A percentile compares a stretch with the other conserved stretches of the same genome.
Evolutionary conservation across 2,888 invertebrate genomes (phyloP).

Genomic region (Thysanoteuthis rhombus): DNA sequence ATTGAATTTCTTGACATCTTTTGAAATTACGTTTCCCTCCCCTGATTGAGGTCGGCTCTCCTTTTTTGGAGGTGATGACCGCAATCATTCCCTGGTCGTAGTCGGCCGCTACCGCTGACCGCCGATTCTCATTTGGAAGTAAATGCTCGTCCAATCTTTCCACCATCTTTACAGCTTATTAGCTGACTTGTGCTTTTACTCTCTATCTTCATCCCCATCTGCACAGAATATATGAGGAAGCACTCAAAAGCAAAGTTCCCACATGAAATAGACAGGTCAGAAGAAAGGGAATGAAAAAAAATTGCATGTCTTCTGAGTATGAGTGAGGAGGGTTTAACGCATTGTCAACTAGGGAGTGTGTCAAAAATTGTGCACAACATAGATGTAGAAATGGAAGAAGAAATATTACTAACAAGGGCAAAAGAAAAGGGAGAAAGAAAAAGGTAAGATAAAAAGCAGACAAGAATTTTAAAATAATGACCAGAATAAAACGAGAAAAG

Average conservation of each 20-base stretch:
- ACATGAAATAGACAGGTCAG: conserved; percentile 12
- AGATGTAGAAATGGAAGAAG: neutral
- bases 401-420: neutral
- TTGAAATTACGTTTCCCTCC: neutral
- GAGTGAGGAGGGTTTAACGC: neutral
- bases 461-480: neutral
- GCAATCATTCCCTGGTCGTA: conserved; percentile 12
- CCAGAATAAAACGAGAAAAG: neutral
- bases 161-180: neutral
- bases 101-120: neutral
- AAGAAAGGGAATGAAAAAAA: neutral
- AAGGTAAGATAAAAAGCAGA: neutral
- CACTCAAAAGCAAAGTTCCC: neutral
- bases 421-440: neutral
- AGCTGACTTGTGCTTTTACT: neutral
- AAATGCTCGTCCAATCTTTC: neutral
- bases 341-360: neutral
- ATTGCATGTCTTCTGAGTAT: neutral
- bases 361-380: neutral
- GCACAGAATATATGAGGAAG: neutral
- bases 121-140: neutral
- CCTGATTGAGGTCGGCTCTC: conserved; percentile 12
- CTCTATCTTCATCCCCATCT: neutral
- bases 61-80: neutral
- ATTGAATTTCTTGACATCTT: conserved; percentile 12